Evolutionary conservation across 2,888 invertebrate genomes (phyloP).

Genomic region (Chromoteleia sp.): DNA sequence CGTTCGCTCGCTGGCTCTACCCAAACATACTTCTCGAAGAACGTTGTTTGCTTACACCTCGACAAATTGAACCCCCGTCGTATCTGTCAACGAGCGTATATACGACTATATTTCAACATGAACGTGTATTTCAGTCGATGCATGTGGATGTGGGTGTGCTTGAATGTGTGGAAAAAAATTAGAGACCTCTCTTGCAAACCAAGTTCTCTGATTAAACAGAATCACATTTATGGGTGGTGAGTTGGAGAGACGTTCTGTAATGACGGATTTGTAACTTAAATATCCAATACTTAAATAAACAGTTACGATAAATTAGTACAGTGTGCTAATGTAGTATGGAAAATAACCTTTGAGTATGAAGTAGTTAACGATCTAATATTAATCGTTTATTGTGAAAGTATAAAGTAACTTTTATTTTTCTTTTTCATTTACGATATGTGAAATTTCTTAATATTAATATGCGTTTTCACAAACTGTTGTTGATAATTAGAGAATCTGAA

Average conservation of each 20-base stretch:
- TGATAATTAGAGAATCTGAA: no score
- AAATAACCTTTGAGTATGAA: background rate
- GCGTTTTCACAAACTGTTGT: no score
- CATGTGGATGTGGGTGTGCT: background rate
- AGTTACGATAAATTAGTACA: constrained; percentile 6
- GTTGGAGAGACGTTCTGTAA: constrained; percentile 12
- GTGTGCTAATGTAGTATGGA: background rate
- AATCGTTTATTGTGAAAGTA: no score
- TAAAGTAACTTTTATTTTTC: no score
- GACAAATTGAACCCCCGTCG: constrained; percentile 80
- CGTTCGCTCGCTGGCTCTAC: constrained; percentile 75
- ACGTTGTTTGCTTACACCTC: constrained; percentile 83
- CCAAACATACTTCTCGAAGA: constrained; percentile 82
- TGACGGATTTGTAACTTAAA: constrained; percentile 43
- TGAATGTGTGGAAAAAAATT: constrained; percentile 34
- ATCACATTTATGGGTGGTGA: constrained; percentile 28
- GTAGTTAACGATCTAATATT: no score
- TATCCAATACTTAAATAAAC: constrained; percentile 36
- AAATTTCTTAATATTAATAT: no score
- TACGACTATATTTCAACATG: constrained; percentile 50
- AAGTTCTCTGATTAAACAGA: constrained; percentile 54
- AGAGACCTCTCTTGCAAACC: constrained; percentile 41
- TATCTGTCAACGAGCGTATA: constrained; percentile 63
- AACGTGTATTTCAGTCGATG: constrained; percentile 38
- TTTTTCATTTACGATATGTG: no score